Base-by-base conservation (phyloP, 2,888 invertebrate species). In the Endotricha flammealis region DNA sequence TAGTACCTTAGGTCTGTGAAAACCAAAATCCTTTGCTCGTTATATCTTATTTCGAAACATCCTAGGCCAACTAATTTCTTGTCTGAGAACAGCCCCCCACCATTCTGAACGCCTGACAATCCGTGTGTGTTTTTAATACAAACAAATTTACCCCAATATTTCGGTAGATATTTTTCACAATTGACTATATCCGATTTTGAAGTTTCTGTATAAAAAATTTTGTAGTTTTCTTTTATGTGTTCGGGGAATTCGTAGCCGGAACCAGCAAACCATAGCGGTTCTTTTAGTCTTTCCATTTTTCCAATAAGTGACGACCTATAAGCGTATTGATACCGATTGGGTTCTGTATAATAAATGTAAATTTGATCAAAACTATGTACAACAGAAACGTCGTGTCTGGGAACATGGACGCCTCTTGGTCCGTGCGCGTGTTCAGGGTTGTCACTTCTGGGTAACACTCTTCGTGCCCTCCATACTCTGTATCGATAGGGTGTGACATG, bases 361-460 rank as follows among this genome's bases (percentile, higher is more conserved):
- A 77, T 62, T 36, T 61, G 58, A 31, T 77, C 76, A 1, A 49
- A 25, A 4, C 45, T 50, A 12, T 64, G 50, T 3, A 77, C 53
- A 1, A 76, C 12, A 1, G 49, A 23, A 0, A 76, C 32, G 30
- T 77, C 76, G 24, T 77, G 72, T 0, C 73, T 54, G 0, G 74
- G 71, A 0, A 44, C 42, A 32, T 78, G 77, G 1, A 37, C 34
- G 1, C 73, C 73, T 20, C 57, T 50, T 0, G 64, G 53, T 0
- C 78, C 78, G n/a, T 77, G 76, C 38, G 61, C 56, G 32, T 78
- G 78, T 42, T 79, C 78, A 0, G 64, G 60, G 36, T 69, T 78
- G 4, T 42, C 16, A 39, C 72, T 72, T 14, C 46, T 55, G 0
- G 72, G 71, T 1, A 68, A 38, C 0, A 72, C 0, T 8, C 76